Conservation (phyloP, 1,140 invertebrate species). For the Brachionus paranguensis region DNA sequence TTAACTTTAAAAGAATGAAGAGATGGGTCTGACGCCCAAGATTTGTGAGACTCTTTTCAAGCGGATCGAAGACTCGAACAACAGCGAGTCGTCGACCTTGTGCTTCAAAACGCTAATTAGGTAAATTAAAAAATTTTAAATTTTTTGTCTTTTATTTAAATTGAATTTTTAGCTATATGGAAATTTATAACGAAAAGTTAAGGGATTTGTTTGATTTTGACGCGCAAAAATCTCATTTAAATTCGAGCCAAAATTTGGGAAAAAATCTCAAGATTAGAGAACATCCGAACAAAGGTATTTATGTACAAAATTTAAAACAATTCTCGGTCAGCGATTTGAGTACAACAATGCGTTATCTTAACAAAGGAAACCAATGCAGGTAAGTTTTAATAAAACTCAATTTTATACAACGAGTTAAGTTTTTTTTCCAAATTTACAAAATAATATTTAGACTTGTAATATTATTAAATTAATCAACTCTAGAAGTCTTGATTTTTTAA, state of each 20-base stretch:
- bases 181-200: conserved; percentile 82
- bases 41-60: conserved; percentile 75
- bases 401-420: not conserved
- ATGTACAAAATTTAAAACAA: conserved; percentile 37
- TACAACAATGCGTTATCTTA: conserved; percentile 19
- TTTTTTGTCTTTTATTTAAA: not conserved
- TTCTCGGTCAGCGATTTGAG: conserved; percentile 19
- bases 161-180: conserved; percentile 62
- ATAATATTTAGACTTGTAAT: too few species aligned
- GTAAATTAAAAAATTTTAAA: not conserved
- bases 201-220: conserved; percentile 63
- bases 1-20: conserved; percentile 8
- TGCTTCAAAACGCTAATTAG: conserved; percentile 31
- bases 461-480: too few species aligned
- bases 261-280: conserved; percentile 72
- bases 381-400: not conserved
- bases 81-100: not conserved
- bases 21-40: conserved; percentile 71
- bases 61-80: conserved; percentile 52
- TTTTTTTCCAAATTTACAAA: too few species aligned
- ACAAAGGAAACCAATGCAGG: conserved; percentile 7
- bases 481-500: too few species aligned
- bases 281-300: conserved; percentile 49
- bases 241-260: conserved; percentile 47
- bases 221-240: not conserved